phyloP scores from a whole-genome alignment of 2,888 invertebrate species.

The Sphecodes monilicornis region DNA sequence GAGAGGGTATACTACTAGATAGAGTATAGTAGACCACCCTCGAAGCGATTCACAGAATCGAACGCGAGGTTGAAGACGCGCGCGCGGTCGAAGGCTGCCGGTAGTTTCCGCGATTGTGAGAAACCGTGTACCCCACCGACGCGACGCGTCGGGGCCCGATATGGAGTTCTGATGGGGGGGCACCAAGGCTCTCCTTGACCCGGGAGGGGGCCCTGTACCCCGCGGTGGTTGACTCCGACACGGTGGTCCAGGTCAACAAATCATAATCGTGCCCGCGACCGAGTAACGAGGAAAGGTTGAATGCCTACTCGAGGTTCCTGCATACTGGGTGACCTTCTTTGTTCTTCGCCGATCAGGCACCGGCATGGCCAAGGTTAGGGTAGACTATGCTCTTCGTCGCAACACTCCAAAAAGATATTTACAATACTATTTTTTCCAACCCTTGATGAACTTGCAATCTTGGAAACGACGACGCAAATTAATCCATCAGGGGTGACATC shows the following conservation, averaged over 20 bases:
- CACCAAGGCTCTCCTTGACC: conserved; percentile 43
- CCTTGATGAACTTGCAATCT: background rate
- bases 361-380: background rate
- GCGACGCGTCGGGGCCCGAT: background rate
- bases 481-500: too few species aligned
- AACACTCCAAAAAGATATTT: background rate
- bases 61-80: conserved; percentile 4
- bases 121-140: conserved; percentile 28
- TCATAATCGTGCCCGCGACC: conserved; percentile 81
- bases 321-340: conserved; percentile 46
- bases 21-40: conserved; percentile 48
- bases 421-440: background rate
- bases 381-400: background rate
- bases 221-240: conserved; percentile 73
- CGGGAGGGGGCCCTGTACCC: conserved; percentile 44
- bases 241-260: conserved; percentile 82
- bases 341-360: background rate
- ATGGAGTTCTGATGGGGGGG: background rate
- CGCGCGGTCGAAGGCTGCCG: background rate
- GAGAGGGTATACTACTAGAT: conserved; percentile 8
- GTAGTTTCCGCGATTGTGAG: conserved; percentile 61
- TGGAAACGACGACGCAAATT: background rate
- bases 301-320: conserved; percentile 69
- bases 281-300: conserved; percentile 78
- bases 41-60: conserved; percentile 25